phyloP scores from a whole-genome alignment of 1,140 invertebrate genomes.

The Bombus pascuorum region DNA sequence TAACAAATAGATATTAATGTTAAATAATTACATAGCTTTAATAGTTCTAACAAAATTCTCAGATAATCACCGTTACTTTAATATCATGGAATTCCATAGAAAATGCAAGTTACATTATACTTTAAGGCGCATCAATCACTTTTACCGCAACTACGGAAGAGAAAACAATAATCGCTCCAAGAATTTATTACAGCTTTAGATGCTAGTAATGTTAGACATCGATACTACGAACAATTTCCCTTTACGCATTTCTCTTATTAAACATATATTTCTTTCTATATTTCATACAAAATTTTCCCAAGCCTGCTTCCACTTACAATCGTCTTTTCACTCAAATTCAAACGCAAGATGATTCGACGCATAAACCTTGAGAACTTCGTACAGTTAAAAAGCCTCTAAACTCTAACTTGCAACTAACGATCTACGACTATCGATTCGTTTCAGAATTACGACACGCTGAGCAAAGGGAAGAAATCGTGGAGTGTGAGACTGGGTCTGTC shows the following conservation, averaged over 20 bases:
- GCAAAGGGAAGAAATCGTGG: constrained; percentile 81
- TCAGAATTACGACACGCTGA: constrained; percentile 79
- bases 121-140: constrained; percentile 1
- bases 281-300: background rate
- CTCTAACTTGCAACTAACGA: background rate
- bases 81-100: background rate
- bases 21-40: background rate
- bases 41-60: background rate
- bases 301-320: background rate
- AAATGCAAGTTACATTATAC: background rate
- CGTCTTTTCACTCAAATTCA: background rate
- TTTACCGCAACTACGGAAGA: constrained; percentile 4
- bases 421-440: constrained; percentile 30
- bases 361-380: background rate
- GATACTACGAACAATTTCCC: background rate
- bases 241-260: background rate
- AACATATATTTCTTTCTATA: too few species aligned
- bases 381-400: too few species aligned
- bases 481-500: constrained; percentile 79
- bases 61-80: too few species aligned
- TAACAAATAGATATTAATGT: background rate
- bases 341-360: background rate
- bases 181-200: background rate
- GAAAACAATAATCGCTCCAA: constrained; percentile 7
- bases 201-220: background rate